Evolutionary conservation across 2,113 vertebrate species (phyloP).

Genomic region (Ahaetulla prasina): DNA sequence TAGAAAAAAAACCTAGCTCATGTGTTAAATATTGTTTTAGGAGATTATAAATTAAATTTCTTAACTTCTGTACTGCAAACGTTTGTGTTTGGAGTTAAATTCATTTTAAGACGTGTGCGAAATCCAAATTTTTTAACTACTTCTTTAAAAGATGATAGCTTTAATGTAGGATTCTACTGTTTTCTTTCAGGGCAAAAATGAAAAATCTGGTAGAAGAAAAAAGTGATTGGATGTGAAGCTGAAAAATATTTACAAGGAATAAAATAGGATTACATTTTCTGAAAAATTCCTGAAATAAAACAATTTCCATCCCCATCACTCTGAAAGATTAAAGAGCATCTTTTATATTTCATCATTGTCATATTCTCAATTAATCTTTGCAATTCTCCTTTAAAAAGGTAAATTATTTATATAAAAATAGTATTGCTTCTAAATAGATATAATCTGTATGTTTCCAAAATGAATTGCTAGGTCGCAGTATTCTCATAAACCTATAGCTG

Average conservation of each 20-base stretch:
- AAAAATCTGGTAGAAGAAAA: background rate
- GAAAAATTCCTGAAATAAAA: background rate
- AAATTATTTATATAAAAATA: background rate
- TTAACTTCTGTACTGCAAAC: background rate
- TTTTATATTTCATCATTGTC: too few relatives aligned
- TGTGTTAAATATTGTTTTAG: background rate
- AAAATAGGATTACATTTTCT: background rate
- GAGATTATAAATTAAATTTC: background rate
- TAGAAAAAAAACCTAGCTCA: background rate
- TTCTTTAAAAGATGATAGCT: background rate
- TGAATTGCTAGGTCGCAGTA: too few relatives aligned
- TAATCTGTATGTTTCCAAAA: background rate
- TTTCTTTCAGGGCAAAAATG: background rate
- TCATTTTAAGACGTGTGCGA: background rate
- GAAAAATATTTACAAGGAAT: background rate
- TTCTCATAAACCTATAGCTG: background rate
- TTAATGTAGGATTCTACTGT: background rate
- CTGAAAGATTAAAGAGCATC: background rate
- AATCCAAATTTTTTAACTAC: too few relatives aligned
- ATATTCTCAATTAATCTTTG: background rate
- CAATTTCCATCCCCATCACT: background rate
- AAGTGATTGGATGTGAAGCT: background rate
- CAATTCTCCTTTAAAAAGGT: background rate
- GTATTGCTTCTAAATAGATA: background rate
- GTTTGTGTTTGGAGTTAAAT: background rate